Percentiles rank a stretch among this genome's conserved stretches.
Conservation (phyloP, 2,113 vertebrate species). For the Erythrolamprus reginae region DNA sequence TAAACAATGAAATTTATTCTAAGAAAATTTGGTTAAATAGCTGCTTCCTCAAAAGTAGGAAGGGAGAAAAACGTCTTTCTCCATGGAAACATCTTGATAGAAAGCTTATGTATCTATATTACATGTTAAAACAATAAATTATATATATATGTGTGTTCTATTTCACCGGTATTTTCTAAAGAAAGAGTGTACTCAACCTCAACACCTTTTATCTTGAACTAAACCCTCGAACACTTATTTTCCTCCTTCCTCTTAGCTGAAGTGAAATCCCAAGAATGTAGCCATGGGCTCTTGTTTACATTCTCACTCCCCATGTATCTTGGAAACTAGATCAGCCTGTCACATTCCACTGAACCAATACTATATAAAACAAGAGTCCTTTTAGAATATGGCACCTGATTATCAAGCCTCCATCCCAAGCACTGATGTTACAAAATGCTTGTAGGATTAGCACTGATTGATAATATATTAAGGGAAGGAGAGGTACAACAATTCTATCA, state of each 20-base stretch:
- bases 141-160: background rate
- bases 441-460: background rate
- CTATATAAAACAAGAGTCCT: slow-evolving; percentile 11
- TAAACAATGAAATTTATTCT: background rate
- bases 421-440: background rate
- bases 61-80: background rate
- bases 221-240: slow-evolving; percentile 52
- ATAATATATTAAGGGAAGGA: background rate
- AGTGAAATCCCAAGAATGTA: slow-evolving; percentile 73
- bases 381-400: slow-evolving; percentile 8
- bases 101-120: background rate
- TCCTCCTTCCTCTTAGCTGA: slow-evolving; percentile 56
- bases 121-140: background rate
- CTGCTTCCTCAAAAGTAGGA: background rate
- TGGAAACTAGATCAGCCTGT: slow-evolving; percentile 63
- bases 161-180: background rate
- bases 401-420: background rate
- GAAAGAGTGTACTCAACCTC: slow-evolving; percentile 36
- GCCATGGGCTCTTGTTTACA: slow-evolving; percentile 55
- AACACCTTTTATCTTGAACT: slow-evolving; percentile 53
- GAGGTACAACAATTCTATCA: background rate
- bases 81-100: background rate
- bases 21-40: background rate
- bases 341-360: slow-evolving; percentile 55
- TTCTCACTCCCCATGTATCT: slow-evolving; percentile 66